Base-by-base conservation (phyloP, 2,797 vertebrate species). In the Sebastes jordani region DNA sequence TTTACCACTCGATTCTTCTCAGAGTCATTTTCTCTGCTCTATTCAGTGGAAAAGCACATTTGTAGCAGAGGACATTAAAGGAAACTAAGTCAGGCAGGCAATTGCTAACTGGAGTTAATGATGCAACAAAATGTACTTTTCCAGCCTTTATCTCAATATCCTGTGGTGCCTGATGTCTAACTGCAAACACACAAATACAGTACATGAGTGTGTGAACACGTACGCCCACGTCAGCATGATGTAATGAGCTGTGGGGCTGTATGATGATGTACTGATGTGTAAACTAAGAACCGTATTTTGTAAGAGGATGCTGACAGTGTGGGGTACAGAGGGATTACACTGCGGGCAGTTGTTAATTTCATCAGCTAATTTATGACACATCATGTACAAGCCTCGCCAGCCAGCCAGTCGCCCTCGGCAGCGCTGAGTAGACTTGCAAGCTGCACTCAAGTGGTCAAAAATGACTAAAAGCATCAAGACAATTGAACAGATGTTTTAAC, bases 281-380 rank as follows among this genome's bases (percentile, higher is more conserved):
- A 83, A 87, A 88, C 63, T 55, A 66, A 81, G 70, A 73, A 64
- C 16, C 52, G 66, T 62, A 46, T 49, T 73, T 77, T 76, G 75
- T 13, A 29, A 82, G 62, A 36, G 56, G 22, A 74, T 63, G 67
- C 81, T 72, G 77, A 80, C 80, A 73, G 81, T 5, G 32, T 36
- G 30, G n/a, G 76, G 49, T 56, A 76, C 13, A 61, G 64, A 71
- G 63, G 46, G 74, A 86, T 87, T 75, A 81, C 71, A 81, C 78
- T 56, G 65, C 27, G n/a, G 76, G 70, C 69, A 76, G 64, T 87
- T 81, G 74, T 75, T 86, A 70, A 87, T 89, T 88, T 87, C 66
- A 86, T 90, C 85, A 86, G 81, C 67, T 81, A 79, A 86, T 85
- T 88, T 82, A 80, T 66, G 80, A 87, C 68, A 76, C 69, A 79